Evolutionary conservation across 2,888 invertebrate species (phyloP).

Genomic region (Reticulitermes lucifugus): DNA sequence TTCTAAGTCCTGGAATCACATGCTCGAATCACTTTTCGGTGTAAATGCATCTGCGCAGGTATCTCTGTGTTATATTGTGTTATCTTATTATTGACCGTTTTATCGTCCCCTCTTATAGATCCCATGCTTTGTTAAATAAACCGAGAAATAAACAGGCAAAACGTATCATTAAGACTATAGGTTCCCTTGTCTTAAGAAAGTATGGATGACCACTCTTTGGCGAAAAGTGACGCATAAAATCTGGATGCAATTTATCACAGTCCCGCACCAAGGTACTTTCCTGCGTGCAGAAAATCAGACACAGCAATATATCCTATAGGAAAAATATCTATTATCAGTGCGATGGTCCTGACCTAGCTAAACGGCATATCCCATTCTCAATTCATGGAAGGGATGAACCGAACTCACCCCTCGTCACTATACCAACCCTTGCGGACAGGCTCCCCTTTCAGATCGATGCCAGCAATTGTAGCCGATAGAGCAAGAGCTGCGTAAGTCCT

Average conservation of each 20-base stretch:
- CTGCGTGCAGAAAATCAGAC: not conserved
- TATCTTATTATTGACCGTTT: too few species aligned
- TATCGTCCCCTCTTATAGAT: too few species aligned
- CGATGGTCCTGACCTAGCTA: slow-evolving; percentile 24
- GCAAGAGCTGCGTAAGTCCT: not conserved
- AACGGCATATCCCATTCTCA: not conserved
- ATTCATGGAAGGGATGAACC: not conserved
- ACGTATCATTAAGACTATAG: too few species aligned
- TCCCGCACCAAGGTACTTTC: not conserved
- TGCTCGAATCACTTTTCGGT: too few species aligned
- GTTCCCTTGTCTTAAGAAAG: too few species aligned
- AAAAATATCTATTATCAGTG: not conserved
- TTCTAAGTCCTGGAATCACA: too few species aligned
- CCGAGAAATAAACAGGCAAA: too few species aligned
- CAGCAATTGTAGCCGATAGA: not conserved
- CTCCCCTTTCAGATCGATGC: slow-evolving; percentile 6
- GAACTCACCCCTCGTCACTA: not conserved
- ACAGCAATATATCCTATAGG: not conserved
- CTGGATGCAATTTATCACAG: not conserved
- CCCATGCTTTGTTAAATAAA: too few species aligned
- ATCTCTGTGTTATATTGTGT: too few species aligned
- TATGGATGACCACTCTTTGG: too few species aligned
- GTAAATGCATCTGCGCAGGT: too few species aligned
- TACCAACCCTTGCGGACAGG: slow-evolving; percentile 5
- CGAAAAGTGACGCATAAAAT: not conserved